Conservation (phyloP, 2,888 invertebrate species). For the Invenusta paracnida region DNA sequence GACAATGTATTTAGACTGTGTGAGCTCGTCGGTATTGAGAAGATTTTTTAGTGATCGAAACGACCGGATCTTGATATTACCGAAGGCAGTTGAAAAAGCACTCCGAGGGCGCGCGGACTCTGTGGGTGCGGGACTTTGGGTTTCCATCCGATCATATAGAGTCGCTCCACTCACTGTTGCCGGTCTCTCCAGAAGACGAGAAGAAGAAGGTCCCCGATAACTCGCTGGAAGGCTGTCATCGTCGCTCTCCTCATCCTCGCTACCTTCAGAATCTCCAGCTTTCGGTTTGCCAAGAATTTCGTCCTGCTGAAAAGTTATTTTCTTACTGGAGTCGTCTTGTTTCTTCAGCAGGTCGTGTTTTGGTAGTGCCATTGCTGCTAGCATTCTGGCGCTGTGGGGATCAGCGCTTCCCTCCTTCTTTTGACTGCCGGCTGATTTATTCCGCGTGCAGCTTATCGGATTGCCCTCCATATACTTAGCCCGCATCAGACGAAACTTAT, state of each 20-base stretch:
- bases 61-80: not conserved
- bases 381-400: not conserved
- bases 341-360: not conserved
- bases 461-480: not conserved
- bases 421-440: not conserved
- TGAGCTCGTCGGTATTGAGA: conserved; percentile 1
- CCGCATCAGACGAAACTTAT: not conserved
- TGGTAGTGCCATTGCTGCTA: not conserved
- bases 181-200: not conserved
- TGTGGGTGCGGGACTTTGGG: not conserved
- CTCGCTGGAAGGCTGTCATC: not conserved
- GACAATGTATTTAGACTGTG: not conserved
- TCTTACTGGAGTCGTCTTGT: not conserved
- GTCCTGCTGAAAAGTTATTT: not conserved
- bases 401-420: not conserved
- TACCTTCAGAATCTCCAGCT: not conserved
- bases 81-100: not conserved
- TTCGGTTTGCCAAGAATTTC: too few relatives aligned
- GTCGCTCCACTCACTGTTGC: not conserved
- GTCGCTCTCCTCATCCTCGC: not conserved
- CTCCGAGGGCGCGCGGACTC: not conserved
- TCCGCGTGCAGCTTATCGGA: not conserved
- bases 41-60: not conserved
- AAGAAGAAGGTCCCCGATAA: not conserved
- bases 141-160: not conserved